These are phyloP conservation scores for Willisornis vidua DNA, from an alignment of 2,113 vertebrate species.

Conservation along the genomic window DNA sequence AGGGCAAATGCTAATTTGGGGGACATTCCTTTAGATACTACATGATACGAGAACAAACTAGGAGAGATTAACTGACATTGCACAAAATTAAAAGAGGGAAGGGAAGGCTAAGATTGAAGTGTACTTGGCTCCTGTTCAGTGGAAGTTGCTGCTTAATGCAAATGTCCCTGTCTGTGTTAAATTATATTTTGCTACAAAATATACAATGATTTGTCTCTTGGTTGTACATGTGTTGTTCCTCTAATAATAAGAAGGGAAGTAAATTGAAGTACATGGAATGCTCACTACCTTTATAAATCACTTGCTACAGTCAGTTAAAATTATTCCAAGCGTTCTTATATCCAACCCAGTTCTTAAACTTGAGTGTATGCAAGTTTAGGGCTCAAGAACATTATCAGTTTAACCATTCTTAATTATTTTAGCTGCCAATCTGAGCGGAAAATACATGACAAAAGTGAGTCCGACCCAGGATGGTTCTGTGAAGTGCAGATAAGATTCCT, in stretches of 20 bases:
- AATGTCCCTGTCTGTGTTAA: background rate
- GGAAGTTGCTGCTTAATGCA: background rate
- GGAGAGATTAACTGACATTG: background rate
- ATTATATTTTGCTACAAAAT: constrained; percentile 25
- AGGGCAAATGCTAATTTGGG: background rate
- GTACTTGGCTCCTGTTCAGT: constrained; percentile 17
- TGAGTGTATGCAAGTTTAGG: background rate
- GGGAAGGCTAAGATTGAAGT: constrained; percentile 22
- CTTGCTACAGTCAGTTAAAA: background rate
- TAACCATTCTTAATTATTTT: background rate
- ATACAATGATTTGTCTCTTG: background rate
- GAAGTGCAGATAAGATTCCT: background rate
- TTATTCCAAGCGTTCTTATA: background rate
- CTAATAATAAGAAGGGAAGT: background rate
- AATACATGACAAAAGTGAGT: background rate
- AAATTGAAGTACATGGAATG: background rate
- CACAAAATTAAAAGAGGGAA: background rate
- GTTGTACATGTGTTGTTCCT: background rate
- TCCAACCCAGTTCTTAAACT: background rate
- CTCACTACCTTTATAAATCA: background rate
- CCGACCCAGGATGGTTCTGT: background rate
- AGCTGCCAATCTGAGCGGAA: background rate
- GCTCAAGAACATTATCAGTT: background rate
- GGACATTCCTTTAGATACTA: background rate
- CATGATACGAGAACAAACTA: background rate